Evolutionary conservation across 1,140 invertebrate species (phyloP), one percentile per base, ranked within the genome.

Genomic region (Eumeta japonica): DNA sequence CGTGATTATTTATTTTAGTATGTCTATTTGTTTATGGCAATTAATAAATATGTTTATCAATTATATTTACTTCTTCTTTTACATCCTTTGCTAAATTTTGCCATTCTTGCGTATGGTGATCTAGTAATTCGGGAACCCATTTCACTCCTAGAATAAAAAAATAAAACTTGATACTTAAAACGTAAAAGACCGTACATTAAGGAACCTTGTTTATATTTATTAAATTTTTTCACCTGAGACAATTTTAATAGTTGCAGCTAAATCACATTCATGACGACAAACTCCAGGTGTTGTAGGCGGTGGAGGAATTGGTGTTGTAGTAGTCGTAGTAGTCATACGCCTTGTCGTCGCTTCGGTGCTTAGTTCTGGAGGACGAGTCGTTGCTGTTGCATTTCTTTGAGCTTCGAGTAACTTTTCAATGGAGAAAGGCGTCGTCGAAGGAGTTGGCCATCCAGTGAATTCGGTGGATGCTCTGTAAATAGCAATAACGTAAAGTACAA

Each of bases 391-490:
- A 10, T 81, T 81, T 43, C 82, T 79, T 18, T 87, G 86, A n/a
- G 81, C 79, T 54, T 87, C 86, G 27, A 90, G 56, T 1, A 90
- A 65, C 58, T 89, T 88, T 55, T 90, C 88, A 28, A 90, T 87
- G 0, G 88, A 89, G 32, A 91, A 85, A 3, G 89, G 88, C 0
- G 88, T 90, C 0, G 89, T 91, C 1, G 88, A 86, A 3, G 85
- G 82, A 3, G 89, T 88, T 9, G 90, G 88, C 89, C 89, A 93
- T 11, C 89, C 90, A 7, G 89, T 91, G 52, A 93, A 93, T 61
- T 90, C 87, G 2, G 90, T 92, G 10, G 88, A 89, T 30, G 85
- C 84, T 65, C 90, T 89, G 53, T 28, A 58, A 55, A 37, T 24
- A 14, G 7, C 28, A 16, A 20, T 39, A 29, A 7, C n/a, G 20